Conservation (phyloP, 2,113 vertebrate genomes). For the Lagopus leucura region DNA sequence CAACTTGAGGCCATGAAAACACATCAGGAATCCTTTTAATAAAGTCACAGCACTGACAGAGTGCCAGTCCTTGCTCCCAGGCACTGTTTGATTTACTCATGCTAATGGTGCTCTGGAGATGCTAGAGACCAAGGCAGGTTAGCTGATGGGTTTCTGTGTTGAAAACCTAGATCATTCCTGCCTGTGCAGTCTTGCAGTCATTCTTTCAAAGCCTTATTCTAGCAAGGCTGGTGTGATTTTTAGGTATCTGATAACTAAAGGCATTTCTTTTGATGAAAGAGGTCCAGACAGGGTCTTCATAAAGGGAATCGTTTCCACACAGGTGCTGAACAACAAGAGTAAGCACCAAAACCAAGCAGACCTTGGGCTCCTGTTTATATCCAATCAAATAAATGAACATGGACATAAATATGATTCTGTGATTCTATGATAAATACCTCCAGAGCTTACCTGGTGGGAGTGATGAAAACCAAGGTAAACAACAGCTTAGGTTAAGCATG, state of each 20-base stretch:
- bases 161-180: not conserved
- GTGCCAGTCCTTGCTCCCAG: not conserved
- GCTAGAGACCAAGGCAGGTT: not conserved
- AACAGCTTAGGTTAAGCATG: not conserved
- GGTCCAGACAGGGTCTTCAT: not conserved
- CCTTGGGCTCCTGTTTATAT: not conserved
- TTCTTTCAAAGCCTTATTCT: not conserved
- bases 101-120: fast-evolving
- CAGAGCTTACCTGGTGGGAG: not conserved
- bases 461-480: not conserved
- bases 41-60: not conserved
- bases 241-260: not conserved
- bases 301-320: not conserved
- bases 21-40: not conserved
- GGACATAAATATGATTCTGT: not conserved
- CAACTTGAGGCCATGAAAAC: no score
- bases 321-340: not conserved
- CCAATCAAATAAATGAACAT: not conserved
- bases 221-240: not conserved
- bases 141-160: not conserved
- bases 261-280: not conserved
- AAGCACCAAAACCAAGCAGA: not conserved
- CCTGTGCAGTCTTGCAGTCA: not conserved
- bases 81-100: not conserved
- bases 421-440: not conserved